phyloP scores from a whole-genome alignment of 2,888 invertebrate genomes.

The Dryocosmus kuriphilus region DNA sequence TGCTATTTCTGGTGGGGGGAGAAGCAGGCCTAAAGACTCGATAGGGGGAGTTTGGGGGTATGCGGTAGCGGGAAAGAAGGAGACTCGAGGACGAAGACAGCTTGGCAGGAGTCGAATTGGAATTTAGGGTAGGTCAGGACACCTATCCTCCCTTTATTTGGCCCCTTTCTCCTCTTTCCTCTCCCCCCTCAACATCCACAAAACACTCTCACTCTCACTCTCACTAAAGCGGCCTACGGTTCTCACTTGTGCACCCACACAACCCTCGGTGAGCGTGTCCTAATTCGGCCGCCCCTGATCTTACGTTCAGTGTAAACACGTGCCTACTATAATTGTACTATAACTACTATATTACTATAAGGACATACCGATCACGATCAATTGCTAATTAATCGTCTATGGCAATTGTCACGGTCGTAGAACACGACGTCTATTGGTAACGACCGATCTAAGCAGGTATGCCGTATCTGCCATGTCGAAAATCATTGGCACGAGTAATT shows the following conservation, averaged over 20 bases:
- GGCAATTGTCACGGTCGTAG: constrained; percentile 34
- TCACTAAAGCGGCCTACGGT: background rate
- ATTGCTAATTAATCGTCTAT: constrained; percentile 38
- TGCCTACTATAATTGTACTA: no score
- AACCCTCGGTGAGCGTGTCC: constrained; percentile 24
- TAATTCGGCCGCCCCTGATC: constrained; percentile 21
- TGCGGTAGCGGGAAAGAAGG: constrained; percentile 20
- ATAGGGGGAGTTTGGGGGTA: constrained; percentile 37
- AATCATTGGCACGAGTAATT: constrained; percentile 39
- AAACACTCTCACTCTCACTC: constrained; percentile 24
- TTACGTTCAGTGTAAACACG: constrained; percentile 2
- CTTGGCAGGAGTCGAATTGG: constrained; percentile 57
- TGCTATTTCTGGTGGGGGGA: constrained; percentile 44
- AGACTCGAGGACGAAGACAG: constrained; percentile 38
- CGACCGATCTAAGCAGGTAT: constrained; percentile 32
- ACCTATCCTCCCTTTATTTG: constrained; percentile 48
- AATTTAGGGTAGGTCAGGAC: constrained; percentile 71
- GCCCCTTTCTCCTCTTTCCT: constrained; percentile 38
- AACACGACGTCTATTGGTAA: constrained; percentile 34
- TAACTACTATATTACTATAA: constrained; percentile 15
- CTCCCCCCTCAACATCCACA: background rate
- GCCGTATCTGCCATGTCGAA: constrained; percentile 31
- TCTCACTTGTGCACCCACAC: constrained; percentile 2
- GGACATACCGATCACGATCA: constrained; percentile 24
- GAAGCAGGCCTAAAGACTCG: constrained; percentile 60